Conservation (phyloP, 1,140 invertebrate genomes). For the Drosophila erecta region DNA sequence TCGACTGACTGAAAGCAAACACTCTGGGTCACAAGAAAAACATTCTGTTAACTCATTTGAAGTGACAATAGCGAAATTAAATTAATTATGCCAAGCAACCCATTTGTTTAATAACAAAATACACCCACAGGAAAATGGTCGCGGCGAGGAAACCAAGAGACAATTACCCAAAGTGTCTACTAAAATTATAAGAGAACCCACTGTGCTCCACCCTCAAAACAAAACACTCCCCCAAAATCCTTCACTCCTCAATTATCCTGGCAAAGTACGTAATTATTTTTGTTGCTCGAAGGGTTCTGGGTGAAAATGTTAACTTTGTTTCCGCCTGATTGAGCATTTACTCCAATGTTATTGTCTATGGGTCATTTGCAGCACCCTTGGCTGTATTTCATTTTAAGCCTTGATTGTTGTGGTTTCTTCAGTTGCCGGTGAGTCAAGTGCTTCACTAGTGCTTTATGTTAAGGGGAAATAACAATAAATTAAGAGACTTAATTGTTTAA, state of each 20-base stretch:
- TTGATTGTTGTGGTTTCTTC: constrained; percentile 17
- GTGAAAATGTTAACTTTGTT: constrained; percentile 64
- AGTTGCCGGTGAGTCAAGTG: constrained; percentile 19
- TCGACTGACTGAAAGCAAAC: background rate
- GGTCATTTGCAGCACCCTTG: constrained; percentile 25
- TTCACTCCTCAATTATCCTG: constrained; percentile 12
- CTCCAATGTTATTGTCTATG: constrained; percentile 66
- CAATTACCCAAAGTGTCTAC: constrained; percentile 22
- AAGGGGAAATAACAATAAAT: too few species aligned
- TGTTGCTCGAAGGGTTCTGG: constrained; percentile 17
- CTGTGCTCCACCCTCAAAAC: background rate
- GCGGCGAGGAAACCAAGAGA: background rate
- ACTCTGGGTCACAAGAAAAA: background rate
- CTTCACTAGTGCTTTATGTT: background rate
- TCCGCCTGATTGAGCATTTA: constrained; percentile 64
- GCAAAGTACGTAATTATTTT: constrained; percentile 47
- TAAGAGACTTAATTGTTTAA: too few species aligned
- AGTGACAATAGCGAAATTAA: constrained; percentile 8
- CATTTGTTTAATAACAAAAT: constrained; percentile 10
- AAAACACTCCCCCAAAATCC: background rate
- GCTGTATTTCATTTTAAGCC: constrained; percentile 14
- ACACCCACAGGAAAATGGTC: background rate
- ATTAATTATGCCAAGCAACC: background rate
- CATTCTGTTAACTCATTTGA: background rate
- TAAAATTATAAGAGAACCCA: constrained; percentile 10